Conservation (phyloP, 2,797 vertebrate species). For the Oreonectes daqikongensis region DNA sequence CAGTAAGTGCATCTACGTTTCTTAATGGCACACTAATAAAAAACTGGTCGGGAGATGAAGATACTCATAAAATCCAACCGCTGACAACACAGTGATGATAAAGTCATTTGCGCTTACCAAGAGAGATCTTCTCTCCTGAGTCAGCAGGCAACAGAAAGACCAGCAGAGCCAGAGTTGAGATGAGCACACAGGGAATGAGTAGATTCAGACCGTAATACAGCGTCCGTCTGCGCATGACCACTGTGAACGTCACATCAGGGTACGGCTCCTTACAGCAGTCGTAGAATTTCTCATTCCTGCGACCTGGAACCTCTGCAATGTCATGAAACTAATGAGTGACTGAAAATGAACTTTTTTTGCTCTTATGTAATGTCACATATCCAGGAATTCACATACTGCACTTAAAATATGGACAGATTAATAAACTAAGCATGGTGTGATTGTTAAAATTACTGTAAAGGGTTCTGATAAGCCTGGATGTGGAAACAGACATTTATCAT, state of each 20-base stretch:
- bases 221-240: constrained; percentile 84
- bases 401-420: no score
- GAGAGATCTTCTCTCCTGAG: constrained; percentile 87
- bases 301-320: constrained; percentile 77
- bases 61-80: background rate
- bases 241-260: constrained; percentile 84
- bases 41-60: no score
- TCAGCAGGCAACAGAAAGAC: constrained; percentile 87
- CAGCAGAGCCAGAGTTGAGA: constrained; percentile 82
- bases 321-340: background rate
- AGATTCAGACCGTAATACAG: constrained; percentile 87
- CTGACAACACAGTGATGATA: constrained; percentile 9
- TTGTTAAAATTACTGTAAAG: no score
- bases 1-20: no score
- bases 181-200: constrained; percentile 85
- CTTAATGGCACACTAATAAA: no score
- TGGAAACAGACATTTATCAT: no score
- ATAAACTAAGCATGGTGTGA: no score
- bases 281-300: constrained; percentile 81
- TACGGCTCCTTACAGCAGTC: constrained; percentile 86
- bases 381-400: no score
- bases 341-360: background rate
- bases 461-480: no score
- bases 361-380: no score
- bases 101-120: constrained; percentile 70